phyloP scores from a whole-genome alignment of 2,113 vertebrate genomes.

The Boleophthalmus pectinirostris region DNA sequence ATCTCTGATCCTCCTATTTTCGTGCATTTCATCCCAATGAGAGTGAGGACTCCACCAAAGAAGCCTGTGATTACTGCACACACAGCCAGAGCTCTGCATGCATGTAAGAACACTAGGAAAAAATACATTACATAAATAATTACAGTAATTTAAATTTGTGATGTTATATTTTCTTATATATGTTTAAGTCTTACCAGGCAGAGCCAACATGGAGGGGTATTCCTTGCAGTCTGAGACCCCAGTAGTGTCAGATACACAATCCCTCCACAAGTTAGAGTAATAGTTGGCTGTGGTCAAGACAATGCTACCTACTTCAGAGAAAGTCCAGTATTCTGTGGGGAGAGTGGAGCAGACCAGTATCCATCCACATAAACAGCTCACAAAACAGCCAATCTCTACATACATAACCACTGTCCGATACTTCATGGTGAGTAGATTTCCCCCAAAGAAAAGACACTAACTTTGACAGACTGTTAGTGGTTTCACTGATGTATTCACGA shows the following conservation, averaged over 20 bases:
- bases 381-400: conserved; percentile 85
- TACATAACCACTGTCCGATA: conserved; percentile 74
- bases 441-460: neutral
- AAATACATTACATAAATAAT: neutral
- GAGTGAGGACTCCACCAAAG: conserved; percentile 86
- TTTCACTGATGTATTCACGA: neutral
- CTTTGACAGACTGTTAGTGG: neutral
- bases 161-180: neutral
- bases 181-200: conserved; percentile 84
- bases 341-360: conserved; percentile 89
- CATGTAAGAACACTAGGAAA: conserved; percentile 86
- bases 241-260: conserved; percentile 90
- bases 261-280: conserved; percentile 93
- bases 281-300: conserved; percentile 89
- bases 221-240: conserved; percentile 93
- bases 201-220: conserved; percentile 89
- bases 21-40: conserved; percentile 97
- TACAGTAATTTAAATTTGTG: neutral
- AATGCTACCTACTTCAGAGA: conserved; percentile 84
- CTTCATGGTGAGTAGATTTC: conserved; percentile 55
- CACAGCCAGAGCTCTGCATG: conserved; percentile 88
- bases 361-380: conserved; percentile 86
- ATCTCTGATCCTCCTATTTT: conserved; percentile 92
- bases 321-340: conserved; percentile 91
- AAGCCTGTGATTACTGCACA: conserved; percentile 89